Conservation (phyloP, 2,797 vertebrate genomes). For the Danio albolineatus region DNA sequence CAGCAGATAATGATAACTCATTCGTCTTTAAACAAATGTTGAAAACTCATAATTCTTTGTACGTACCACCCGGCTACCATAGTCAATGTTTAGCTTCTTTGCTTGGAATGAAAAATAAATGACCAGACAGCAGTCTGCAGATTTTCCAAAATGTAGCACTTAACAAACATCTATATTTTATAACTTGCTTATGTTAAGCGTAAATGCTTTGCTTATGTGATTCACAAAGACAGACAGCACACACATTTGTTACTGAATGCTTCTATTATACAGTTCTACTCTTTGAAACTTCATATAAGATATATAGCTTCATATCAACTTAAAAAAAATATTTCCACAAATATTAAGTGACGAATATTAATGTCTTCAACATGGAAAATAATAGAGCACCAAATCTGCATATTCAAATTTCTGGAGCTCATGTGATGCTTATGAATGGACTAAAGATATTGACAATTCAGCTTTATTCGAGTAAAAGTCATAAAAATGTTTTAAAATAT, state of each 20-base stretch:
- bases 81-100: conserved; percentile 27
- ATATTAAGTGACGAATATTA: neutral
- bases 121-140: conserved; percentile 3
- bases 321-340: neutral
- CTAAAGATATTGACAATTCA: neutral
- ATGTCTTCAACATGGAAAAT: neutral
- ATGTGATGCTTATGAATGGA: neutral
- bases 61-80: neutral
- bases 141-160: conserved; percentile 1
- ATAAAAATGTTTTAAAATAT: no score
- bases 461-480: no score
- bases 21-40: conserved; percentile 25
- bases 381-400: neutral
- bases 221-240: neutral
- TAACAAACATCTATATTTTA: neutral
- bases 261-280: neutral
- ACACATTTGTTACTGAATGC: neutral
- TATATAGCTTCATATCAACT: neutral
- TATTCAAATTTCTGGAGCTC: neutral
- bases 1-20: neutral
- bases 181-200: neutral
- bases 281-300: neutral
- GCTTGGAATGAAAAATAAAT: conserved; percentile 14
- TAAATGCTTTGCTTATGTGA: neutral
- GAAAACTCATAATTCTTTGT: conserved; percentile 14